Base-by-base conservation (phyloP, 2,113 vertebrate genomes). In the Coracopsis vasa region DNA sequence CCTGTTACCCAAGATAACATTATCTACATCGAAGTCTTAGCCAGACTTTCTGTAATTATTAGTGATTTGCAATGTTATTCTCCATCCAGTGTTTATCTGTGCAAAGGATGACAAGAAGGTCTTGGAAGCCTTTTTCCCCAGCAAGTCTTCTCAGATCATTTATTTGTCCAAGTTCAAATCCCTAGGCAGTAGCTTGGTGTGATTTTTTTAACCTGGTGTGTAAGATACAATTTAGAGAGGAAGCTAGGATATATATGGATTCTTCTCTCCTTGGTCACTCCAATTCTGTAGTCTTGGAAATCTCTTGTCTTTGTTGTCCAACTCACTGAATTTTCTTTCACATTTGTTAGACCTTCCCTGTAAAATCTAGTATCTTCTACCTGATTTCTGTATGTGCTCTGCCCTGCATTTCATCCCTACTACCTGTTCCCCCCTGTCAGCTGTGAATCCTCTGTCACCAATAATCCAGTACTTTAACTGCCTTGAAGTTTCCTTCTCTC, bases 401-500 rank as follows among this genome's bases (percentile, higher is more conserved):
- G 69, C 58, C 66, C 56, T 69, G 72, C 5, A 4, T 89, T 95
- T 95, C 54, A 70, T 94, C 50, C 37, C 29, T 58, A 19, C 80
- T 75, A 62, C 77, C 72, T 75, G 41, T 51, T 89, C 86, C 80
- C 66, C 61, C 45, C 70, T 84, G 94, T 92, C 94, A 93, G 44
- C 80, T 87, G 64, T 69, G 88, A 92, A 87, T 92, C 78, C 74
- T 95, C 73, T 96, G 80, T 94, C 91, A 95, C 94, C 80, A 96
- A 89, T 94, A 95, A 92, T 94, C 86, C 80, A 95, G 86, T 75
- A 70, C 86, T 94, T 91, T 87, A 96, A 92, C 86, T 80, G 92
- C 86, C 61, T 96, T 96, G 94, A 86, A 87, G 69, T 95, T 96
- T 94, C 91, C 45, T 93, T 81, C 86, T 92, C 90, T 91, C 79